A percentile compares a stretch with the other conserved stretches of the same genome.
Conservation (phyloP, 2,888 invertebrate genomes). For the Helobdella robusta region DNA sequence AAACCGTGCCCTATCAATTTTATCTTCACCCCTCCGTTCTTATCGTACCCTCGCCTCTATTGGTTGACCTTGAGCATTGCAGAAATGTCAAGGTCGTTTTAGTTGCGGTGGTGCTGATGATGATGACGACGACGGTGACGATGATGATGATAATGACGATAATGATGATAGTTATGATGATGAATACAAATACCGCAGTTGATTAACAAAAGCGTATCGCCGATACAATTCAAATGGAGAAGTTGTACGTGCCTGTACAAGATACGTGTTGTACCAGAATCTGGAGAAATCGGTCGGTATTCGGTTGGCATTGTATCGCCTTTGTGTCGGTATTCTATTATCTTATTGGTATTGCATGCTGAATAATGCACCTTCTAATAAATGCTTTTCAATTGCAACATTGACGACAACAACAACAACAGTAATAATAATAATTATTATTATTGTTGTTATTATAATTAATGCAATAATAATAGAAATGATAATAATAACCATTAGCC, state of each 20-base stretch:
- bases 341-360: too few relatives aligned
- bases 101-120: not conserved
- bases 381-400: too few relatives aligned
- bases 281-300: constrained; percentile 1
- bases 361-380: too few relatives aligned
- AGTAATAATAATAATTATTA: too few relatives aligned
- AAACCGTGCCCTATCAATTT: not conserved
- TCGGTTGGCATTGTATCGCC: not conserved
- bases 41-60: not conserved
- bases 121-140: not conserved
- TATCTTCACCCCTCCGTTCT: not conserved
- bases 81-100: not conserved
- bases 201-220: not conserved
- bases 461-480: too few relatives aligned
- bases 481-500: too few relatives aligned
- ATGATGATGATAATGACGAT: not conserved
- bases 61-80: not conserved
- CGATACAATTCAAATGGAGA: constrained; percentile 2
- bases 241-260: not conserved
- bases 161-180: not conserved
- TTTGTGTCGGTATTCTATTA: not conserved
- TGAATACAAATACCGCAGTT: not conserved
- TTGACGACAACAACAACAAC: too few relatives aligned
- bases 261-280: not conserved
- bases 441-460: too few relatives aligned